Evolutionary conservation across 1,140 invertebrate genomes (phyloP).

Genomic region (Drosophila quadrilineata): DNA sequence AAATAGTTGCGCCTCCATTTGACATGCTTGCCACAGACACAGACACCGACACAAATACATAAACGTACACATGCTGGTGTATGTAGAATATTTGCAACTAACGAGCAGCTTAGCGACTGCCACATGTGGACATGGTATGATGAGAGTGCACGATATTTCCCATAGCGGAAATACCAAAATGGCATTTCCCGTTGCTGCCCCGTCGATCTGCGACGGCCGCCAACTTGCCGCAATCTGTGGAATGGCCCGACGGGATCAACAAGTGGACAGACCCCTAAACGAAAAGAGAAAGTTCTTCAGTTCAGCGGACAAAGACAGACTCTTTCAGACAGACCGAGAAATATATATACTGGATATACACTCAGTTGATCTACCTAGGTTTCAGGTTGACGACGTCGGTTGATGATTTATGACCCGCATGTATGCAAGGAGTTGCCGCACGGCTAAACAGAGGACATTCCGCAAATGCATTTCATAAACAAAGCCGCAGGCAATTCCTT

Average conservation of each 20-base stretch:
- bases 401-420: too few species aligned
- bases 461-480: conserved; percentile 74
- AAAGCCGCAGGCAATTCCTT: conserved; percentile 29
- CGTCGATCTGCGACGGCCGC: not conserved
- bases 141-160: conserved; percentile 20
- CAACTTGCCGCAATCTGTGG: conserved; percentile 16
- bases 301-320: not conserved
- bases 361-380: not conserved
- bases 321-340: not conserved
- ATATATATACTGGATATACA: not conserved
- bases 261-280: conserved; percentile 22
- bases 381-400: not conserved
- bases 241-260: conserved; percentile 32
- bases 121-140: conserved; percentile 11
- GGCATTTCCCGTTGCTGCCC: conserved; percentile 26
- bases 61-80: too few species aligned
- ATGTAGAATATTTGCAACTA: too few species aligned
- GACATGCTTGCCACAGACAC: too few species aligned
- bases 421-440: conserved; percentile 69
- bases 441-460: conserved; percentile 31
- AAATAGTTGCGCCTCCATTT: conserved; percentile 25
- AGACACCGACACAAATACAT: not conserved
- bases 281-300: not conserved
- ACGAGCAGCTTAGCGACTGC: conserved; percentile 1
- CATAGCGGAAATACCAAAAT: conserved; percentile 27